phyloP scores from a whole-genome alignment of 2,797 vertebrate genomes.

The Acanthurus lineatus region DNA sequence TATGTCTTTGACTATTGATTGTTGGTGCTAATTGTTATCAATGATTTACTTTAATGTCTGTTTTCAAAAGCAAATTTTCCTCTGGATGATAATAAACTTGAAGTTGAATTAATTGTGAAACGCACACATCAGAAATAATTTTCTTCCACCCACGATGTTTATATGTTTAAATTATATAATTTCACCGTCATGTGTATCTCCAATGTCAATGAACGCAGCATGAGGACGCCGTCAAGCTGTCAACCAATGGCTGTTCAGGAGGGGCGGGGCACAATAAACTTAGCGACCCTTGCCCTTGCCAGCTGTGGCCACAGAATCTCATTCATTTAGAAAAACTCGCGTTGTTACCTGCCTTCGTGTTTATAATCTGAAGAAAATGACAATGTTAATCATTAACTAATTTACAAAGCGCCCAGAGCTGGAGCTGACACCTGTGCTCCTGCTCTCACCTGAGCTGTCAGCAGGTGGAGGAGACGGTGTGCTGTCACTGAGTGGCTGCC shows the following conservation, averaged over 20 bases:
- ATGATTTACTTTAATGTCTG: too few species aligned
- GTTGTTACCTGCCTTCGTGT: neutral
- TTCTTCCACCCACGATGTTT: too few species aligned
- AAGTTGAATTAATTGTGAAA: too few species aligned
- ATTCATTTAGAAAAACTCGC: constrained; percentile 22
- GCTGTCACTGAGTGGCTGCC: neutral
- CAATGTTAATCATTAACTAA: too few species aligned
- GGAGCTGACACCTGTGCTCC: neutral
- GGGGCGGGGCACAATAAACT: constrained; percentile 70
- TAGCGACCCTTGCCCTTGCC: constrained; percentile 59
- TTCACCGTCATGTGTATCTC: neutral
- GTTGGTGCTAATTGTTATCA: too few species aligned
- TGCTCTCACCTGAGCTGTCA: constrained; percentile 1
- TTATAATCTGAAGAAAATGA: neutral
- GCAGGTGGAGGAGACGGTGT: constrained; percentile 13
- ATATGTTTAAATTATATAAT: too few species aligned
- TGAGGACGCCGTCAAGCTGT: fast-evolving
- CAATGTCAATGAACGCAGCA: neutral
- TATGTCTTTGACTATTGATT: too few species aligned
- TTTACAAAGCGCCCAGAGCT: neutral
- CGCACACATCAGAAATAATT: too few species aligned
- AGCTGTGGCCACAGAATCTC: neutral
- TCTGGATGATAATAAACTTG: too few species aligned
- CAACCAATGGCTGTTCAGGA: constrained; percentile 44
- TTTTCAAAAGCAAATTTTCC: too few species aligned